These are phyloP conservation scores for Gymnorhina tibicen DNA, from an alignment of 2,113 vertebrate genomes.

Conservation along the genomic window DNA sequence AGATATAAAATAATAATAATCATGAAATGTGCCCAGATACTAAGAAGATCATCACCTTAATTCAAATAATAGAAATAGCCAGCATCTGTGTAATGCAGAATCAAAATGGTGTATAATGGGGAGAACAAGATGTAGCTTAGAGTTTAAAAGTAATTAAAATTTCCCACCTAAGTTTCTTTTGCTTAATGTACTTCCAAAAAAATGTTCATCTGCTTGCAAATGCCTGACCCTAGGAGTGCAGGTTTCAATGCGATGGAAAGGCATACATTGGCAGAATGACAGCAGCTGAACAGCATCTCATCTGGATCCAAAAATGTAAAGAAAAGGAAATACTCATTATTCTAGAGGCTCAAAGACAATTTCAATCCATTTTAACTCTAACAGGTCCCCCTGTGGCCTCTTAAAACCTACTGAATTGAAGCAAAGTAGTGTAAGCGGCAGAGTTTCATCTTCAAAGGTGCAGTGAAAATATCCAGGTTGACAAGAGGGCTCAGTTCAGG, in stretches of 20 bases:
- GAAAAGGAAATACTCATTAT: conserved; percentile 72
- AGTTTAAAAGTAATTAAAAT: conserved; percentile 66
- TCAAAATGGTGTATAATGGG: conserved; percentile 40
- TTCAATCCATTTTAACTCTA: conserved; percentile 70
- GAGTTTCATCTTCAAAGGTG: conserved; percentile 72
- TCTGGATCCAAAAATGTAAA: conserved; percentile 72
- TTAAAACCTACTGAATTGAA: conserved; percentile 73
- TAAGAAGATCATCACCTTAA: conserved; percentile 46
- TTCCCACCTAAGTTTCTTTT: conserved; percentile 49
- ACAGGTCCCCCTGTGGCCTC: conserved; percentile 66
- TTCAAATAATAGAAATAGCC: conserved; percentile 31
- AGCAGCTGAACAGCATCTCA: conserved; percentile 47
- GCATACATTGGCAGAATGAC: conserved; percentile 32
- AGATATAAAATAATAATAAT: conserved; percentile 43
- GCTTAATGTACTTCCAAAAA: conserved; percentile 51
- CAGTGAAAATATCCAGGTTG: conserved; percentile 63
- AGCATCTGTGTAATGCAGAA: not conserved
- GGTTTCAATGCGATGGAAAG: conserved; percentile 35
- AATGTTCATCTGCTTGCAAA: not conserved
- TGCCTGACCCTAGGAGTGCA: conserved; percentile 45
- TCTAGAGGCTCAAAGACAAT: conserved; percentile 68
- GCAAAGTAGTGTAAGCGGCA: conserved; percentile 50
- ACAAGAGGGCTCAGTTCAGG: conserved; percentile 64
- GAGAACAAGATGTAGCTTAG: conserved; percentile 23
- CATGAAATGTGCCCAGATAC: not conserved